Base-by-base conservation (phyloP, 2,888 invertebrate genomes). In the Xestobium rufovillosum region DNA sequence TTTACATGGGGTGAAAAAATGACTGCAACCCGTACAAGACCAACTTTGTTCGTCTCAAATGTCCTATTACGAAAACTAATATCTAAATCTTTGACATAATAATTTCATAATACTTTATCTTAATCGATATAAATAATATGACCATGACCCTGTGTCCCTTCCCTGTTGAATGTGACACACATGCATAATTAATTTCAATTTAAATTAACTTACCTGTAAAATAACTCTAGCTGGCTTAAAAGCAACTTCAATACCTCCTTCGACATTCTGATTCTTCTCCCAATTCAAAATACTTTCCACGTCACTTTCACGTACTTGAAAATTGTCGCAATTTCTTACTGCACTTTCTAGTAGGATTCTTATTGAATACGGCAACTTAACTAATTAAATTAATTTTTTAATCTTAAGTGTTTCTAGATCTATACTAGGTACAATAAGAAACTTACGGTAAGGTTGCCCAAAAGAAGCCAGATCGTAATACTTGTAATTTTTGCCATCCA, bases 161-260 rank as follows among this genome's bases (percentile, higher is more conserved):
- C n/a, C n/a, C n/a, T n/a, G n/a, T n/a, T n/a, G n/a, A n/a, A n/a
- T n/a, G n/a, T n/a, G n/a, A n/a, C n/a, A n/a, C n/a, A n/a, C n/a
- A n/a, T n/a, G n/a, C n/a, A n/a, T n/a, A n/a, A n/a, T n/a, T n/a
- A n/a, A n/a, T n/a, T n/a, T n/a, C n/a, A n/a, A n/a, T n/a, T n/a
- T n/a, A n/a, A n/a, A n/a, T n/a, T n/a, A n/a, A n/a, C n/a, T 47
- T 57, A 92, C 94, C 75, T 96, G 96, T 13, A 98, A 70, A 45
- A 98, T 86, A 39, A 97, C 97, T 50, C 97, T 72, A 1, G 96
- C 88, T 0, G 97, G 97, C 64, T 90, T 91, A 65, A 97, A 98
- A 0, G 95, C 84, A 16, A 98, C 83, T 70, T 98, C 97, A 16
- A 89, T 84, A 26, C 81, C 84, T 1, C 70, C 77, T 32, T 74